Conservation (phyloP, 2,113 vertebrate genomes). For the Conger conger region DNA sequence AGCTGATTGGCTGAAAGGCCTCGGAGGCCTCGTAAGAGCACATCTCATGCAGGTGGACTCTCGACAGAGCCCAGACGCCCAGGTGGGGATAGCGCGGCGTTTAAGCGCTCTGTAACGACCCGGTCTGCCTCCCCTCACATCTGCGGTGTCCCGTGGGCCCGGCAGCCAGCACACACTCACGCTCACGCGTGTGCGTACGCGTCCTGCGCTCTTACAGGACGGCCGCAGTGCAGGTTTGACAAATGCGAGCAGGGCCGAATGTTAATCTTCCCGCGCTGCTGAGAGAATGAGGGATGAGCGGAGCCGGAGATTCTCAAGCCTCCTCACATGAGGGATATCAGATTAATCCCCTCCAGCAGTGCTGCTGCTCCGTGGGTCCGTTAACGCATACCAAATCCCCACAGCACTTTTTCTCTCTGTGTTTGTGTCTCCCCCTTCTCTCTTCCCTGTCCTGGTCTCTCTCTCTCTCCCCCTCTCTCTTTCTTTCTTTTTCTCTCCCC, state of each 20-base stretch:
- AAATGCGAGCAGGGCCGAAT: background rate
- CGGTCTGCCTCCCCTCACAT: background rate
- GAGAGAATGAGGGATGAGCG: background rate
- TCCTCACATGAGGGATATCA: background rate
- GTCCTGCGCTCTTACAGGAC: background rate
- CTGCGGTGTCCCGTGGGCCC: background rate
- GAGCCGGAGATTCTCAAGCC: background rate
- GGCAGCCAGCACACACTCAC: background rate
- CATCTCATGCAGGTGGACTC: background rate
- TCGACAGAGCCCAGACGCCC: background rate
- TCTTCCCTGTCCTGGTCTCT: background rate
- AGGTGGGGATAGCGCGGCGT: background rate
- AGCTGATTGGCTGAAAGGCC: background rate
- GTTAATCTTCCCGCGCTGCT: background rate
- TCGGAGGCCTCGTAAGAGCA: background rate
- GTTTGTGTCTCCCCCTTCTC: background rate
- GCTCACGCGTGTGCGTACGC: background rate
- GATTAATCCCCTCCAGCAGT: background rate
- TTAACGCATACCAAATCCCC: background rate
- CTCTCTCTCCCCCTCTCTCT: background rate
- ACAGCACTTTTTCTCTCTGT: background rate
- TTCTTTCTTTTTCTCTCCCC: background rate
- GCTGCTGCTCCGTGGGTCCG: background rate
- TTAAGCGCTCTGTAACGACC: background rate
- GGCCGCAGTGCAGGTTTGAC: background rate